phyloP scores from a whole-genome alignment of 2,797 vertebrate genomes.

The Mastacembelus armatus region DNA sequence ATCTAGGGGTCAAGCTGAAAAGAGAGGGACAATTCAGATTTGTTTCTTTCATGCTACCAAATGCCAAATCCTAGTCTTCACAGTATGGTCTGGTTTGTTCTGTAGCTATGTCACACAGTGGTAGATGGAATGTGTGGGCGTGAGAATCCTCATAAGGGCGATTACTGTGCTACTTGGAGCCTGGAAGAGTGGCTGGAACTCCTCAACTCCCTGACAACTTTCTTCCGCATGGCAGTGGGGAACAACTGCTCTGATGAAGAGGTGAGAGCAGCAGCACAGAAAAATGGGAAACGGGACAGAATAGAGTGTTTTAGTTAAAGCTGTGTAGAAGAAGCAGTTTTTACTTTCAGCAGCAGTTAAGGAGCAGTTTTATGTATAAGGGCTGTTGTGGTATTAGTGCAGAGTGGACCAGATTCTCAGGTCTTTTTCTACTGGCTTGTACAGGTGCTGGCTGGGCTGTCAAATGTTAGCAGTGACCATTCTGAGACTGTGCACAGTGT shows the following conservation, averaged over 20 bases:
- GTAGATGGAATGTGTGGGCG: conserved; percentile 93
- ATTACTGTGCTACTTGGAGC: conserved; percentile 87
- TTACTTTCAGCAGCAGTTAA: not conserved
- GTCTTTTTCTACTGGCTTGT: not conserved
- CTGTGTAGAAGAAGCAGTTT: not conserved
- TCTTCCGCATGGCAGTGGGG: conserved; percentile 85
- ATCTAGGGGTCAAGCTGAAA: too few relatives aligned
- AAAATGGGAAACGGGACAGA: not conserved
- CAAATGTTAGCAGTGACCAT: conserved; percentile 76
- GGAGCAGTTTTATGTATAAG: not conserved
- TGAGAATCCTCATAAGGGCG: conserved; percentile 80
- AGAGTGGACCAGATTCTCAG: not conserved
- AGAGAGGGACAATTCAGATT: too few relatives aligned
- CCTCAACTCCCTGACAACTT: conserved; percentile 70
- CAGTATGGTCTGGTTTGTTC: conserved; percentile 1
- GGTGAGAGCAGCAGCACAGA: conserved; percentile 74
- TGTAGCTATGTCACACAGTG: conserved; percentile 90
- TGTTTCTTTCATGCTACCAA: not conserved
- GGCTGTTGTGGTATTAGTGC: too few relatives aligned
- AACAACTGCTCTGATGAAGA: conserved; percentile 85
- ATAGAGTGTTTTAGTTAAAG: not conserved
- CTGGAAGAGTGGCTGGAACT: conserved; percentile 88
- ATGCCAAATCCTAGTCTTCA: not conserved
- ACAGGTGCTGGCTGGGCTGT: conserved; percentile 84
- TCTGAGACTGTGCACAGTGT: conserved; percentile 84